Conservation (phyloP, 2,888 invertebrate genomes). For the Cephus runcator region DNA sequence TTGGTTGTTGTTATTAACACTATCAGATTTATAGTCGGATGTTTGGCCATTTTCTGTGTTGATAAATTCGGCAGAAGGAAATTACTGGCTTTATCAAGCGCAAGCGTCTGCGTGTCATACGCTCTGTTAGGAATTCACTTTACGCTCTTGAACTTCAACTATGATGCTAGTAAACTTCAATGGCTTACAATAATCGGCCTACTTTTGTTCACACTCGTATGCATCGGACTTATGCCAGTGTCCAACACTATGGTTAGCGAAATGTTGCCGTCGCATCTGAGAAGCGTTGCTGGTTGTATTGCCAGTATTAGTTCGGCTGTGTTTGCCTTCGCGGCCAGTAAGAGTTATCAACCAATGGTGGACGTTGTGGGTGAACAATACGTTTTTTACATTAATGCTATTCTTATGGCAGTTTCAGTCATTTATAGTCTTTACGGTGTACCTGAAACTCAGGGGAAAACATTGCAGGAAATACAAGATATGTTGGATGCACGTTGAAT, state of each 20-base stretch:
- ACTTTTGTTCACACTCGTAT: slow-evolving; percentile 36
- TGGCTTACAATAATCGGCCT: slow-evolving; percentile 42
- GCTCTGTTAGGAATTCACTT: slow-evolving; percentile 42
- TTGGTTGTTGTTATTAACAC: slow-evolving; percentile 22
- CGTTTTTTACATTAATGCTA: slow-evolving; percentile 44
- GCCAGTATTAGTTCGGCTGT: slow-evolving; percentile 40
- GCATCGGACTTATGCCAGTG: slow-evolving; percentile 41
- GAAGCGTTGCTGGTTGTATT: slow-evolving; percentile 44
- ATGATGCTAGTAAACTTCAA: slow-evolving; percentile 33
- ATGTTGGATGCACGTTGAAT: not conserved
- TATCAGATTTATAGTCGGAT: slow-evolving; percentile 18
- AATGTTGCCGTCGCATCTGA: slow-evolving; percentile 48
- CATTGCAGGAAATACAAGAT: slow-evolving; percentile 34
- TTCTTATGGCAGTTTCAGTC: slow-evolving; percentile 26
- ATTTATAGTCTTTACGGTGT: slow-evolving; percentile 27
- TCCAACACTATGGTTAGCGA: slow-evolving; percentile 49
- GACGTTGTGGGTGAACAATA: slow-evolving; percentile 37
- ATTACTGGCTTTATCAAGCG: slow-evolving; percentile 29
- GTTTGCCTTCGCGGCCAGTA: slow-evolving; percentile 45
- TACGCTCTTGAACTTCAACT: slow-evolving; percentile 28
- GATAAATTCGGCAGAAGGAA: slow-evolving; percentile 25
- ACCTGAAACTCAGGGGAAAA: slow-evolving; percentile 54
- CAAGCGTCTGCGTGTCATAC: slow-evolving; percentile 32
- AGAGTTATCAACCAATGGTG: slow-evolving; percentile 47
- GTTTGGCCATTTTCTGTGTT: slow-evolving; percentile 20